These are phyloP conservation scores for Cataglyphis cursor DNA, from an alignment of 2,888 invertebrate species.

Conservation along the genomic window DNA sequence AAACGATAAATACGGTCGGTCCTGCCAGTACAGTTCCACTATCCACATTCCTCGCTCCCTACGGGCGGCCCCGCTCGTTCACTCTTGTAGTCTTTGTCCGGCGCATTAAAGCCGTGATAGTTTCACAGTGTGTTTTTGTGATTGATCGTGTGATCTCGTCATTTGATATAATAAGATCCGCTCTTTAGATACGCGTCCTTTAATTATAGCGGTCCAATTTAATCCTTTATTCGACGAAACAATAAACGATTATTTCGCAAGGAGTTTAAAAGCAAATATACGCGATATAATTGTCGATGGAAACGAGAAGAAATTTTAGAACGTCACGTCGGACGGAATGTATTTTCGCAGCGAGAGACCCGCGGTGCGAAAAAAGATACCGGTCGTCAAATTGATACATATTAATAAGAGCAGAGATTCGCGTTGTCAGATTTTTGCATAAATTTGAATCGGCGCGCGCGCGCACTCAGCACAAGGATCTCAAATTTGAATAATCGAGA, in stretches of 20 bases:
- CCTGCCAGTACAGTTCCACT: slow-evolving; percentile 85
- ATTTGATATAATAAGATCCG: slow-evolving; percentile 85
- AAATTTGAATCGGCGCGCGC: slow-evolving; percentile 81
- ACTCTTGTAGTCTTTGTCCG: slow-evolving; percentile 76
- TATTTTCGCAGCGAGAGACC: slow-evolving; percentile 11
- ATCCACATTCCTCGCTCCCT: slow-evolving; percentile 86
- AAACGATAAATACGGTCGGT: slow-evolving; percentile 71
- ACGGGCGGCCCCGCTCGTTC: slow-evolving; percentile 83
- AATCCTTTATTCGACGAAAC: not conserved
- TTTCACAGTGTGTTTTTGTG: slow-evolving; percentile 84
- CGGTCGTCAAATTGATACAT: slow-evolving; percentile 82
- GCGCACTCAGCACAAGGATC: slow-evolving; percentile 77
- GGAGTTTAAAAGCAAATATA: not conserved
- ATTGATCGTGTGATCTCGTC: slow-evolving; percentile 86
- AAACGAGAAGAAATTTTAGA: not conserved
- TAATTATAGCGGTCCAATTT: slow-evolving; percentile 37
- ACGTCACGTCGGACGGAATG: not conserved
- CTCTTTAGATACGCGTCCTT: slow-evolving; percentile 81
- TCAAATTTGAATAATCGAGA: slow-evolving; percentile 83
- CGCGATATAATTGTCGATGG: not conserved
- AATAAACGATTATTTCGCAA: not conserved
- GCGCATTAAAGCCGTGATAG: slow-evolving; percentile 77
- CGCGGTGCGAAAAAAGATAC: slow-evolving; percentile 48
- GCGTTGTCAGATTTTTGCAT: slow-evolving; percentile 82
- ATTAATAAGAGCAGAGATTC: slow-evolving; percentile 82